Conservation (phyloP, 92 coral and sea anemone species). For the Porites rus region DNA sequence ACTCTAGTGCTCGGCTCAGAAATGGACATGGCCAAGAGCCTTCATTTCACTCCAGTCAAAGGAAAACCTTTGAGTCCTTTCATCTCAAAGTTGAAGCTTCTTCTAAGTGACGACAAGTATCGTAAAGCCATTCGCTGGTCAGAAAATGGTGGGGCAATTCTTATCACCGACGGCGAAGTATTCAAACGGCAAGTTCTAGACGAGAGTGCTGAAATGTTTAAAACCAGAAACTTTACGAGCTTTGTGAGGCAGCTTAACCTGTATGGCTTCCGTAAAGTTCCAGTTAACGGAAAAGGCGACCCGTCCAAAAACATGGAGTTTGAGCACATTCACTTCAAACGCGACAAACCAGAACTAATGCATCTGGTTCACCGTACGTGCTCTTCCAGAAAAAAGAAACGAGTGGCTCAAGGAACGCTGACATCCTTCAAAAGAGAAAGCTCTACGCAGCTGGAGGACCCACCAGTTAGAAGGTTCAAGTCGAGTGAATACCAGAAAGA, state of each 20-base stretch:
- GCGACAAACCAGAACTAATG: constrained; percentile 95
- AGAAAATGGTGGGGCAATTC: constrained; percentile 92
- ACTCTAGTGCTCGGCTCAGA: constrained; percentile 7
- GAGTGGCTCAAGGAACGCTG: constrained; percentile 57
- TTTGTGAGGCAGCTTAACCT: constrained; percentile 98
- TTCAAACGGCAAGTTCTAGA: constrained; percentile 96
- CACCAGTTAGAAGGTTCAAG: constrained; percentile 23
- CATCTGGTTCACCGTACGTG: constrained; percentile 94
- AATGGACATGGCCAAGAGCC: constrained; percentile 65
- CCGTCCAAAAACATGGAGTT: constrained; percentile 99
- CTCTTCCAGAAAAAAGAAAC: constrained; percentile 88
- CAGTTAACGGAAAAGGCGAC: constrained; percentile 98
- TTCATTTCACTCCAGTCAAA: constrained; percentile 71
- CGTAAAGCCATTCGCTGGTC: constrained; percentile 98
- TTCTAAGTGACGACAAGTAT: constrained; percentile 95
- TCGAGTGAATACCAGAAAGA: constrained; percentile 18
- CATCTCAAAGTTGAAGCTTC: constrained; percentile 93
- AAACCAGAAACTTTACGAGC: constrained; percentile 98
- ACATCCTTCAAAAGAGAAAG: constrained; percentile 41
- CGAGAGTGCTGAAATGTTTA: constrained; percentile 98
- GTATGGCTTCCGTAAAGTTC: constrained; percentile 94
- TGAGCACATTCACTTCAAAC: constrained; percentile 91
- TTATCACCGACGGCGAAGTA: constrained; percentile 97
- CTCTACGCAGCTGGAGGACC: constrained; percentile 10
- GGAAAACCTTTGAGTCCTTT: constrained; percentile 98